phyloP scores from a whole-genome alignment of 2,888 invertebrate species.

The Dryadula phaetusa region DNA sequence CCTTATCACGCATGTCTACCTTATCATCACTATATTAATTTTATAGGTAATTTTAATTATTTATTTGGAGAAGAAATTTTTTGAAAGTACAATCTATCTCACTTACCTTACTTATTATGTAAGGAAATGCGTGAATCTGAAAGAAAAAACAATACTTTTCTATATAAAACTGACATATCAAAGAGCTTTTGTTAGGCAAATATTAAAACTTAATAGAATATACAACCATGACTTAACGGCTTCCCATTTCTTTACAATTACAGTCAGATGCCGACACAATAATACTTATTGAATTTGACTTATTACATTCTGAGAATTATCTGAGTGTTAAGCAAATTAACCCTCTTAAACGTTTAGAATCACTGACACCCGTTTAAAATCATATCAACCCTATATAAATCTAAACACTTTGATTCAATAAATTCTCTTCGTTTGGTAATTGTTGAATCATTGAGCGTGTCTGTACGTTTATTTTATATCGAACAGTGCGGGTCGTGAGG shows the following conservation, averaged over 20 bases:
- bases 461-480: conserved; percentile 52
- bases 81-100: too few species aligned
- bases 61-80: too few species aligned
- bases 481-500: conserved; percentile 25
- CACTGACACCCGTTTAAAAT: conserved; percentile 30
- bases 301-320: conserved; percentile 8
- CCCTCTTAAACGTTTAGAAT: conserved; percentile 21
- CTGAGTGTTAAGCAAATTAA: conserved; percentile 24
- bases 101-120: too few species aligned
- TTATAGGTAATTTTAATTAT: too few species aligned
- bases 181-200: neutral
- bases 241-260: neutral
- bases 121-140: too few species aligned
- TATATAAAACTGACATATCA: neutral
- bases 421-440: conserved; percentile 68
- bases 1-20: too few species aligned
- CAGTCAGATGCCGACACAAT: neutral
- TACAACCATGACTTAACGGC: neutral
- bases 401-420: conserved; percentile 69
- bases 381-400: conserved; percentile 33
- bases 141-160: too few species aligned
- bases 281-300: conserved; percentile 9
- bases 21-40: too few species aligned
- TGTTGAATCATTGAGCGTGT: conserved; percentile 72
- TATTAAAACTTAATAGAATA: neutral